phyloP scores from a whole-genome alignment of 2,113 vertebrate genomes.

The Pelobates fuscus region DNA sequence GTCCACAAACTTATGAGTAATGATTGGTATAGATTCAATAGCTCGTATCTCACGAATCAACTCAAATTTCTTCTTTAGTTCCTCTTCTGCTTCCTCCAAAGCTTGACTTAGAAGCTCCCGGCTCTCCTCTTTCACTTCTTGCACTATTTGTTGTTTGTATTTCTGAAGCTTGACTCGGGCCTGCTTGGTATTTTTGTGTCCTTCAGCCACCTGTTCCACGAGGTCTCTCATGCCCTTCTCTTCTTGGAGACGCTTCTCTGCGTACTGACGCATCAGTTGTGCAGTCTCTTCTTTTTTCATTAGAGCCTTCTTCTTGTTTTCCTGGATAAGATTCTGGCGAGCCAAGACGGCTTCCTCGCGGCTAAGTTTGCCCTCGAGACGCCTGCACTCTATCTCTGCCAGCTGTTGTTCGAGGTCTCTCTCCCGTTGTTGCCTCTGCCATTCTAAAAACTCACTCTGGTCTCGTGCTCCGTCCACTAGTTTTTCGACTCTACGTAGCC shows the following conservation, averaged over 20 bases:
- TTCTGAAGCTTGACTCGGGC: constrained; percentile 75
- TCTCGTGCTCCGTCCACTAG: constrained; percentile 74
- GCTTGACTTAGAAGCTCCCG: constrained; percentile 72
- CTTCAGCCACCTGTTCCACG: constrained; percentile 77
- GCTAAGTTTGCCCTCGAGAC: constrained; percentile 77
- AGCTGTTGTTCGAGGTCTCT: constrained; percentile 75
- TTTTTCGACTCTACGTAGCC: constrained; percentile 76
- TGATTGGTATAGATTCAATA: constrained; percentile 68
- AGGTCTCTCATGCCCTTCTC: constrained; percentile 75
- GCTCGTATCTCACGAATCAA: constrained; percentile 76
- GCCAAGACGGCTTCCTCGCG: constrained; percentile 76
- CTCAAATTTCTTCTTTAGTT: constrained; percentile 71
- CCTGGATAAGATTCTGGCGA: constrained; percentile 66
- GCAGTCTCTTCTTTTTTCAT: constrained; percentile 80
- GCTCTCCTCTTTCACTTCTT: constrained; percentile 79
- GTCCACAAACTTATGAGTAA: constrained; percentile 75
- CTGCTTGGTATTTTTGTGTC: constrained; percentile 78
- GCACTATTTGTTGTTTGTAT: constrained; percentile 78
- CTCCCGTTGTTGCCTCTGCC: constrained; percentile 80
- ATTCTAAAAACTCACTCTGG: constrained; percentile 77
- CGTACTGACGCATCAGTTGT: constrained; percentile 70
- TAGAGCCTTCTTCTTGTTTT: constrained; percentile 76
- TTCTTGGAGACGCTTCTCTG: constrained; percentile 72
- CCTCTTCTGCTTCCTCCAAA: constrained; percentile 71
- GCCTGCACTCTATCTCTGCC: constrained; percentile 66